Evolutionary conservation across 2,797 vertebrate genomes (phyloP), one percentile per base, ranked within the genome.

Genomic region (Chelon auratus): DNA sequence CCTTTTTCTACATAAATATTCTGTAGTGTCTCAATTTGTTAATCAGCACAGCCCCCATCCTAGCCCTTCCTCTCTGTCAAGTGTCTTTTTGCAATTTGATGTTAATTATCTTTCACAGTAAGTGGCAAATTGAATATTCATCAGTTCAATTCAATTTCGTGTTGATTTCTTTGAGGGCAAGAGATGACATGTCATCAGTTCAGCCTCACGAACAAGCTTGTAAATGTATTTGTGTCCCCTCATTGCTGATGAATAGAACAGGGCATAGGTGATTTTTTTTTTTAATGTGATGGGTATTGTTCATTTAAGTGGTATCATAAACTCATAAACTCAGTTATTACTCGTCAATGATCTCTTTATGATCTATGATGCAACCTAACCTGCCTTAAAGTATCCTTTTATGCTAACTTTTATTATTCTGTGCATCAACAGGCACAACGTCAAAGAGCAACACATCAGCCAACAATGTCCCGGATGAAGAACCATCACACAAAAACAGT

Each of bases 61-160:
- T 40, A 14, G 10, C 52, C n/a, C 33, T 45, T 50, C 20, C 33
- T 56, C 11, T 57, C 33, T 77, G 15, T 73, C 68, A 62, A 68
- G 33, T 42, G 62, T 7, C 33, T 50, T 77, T 63, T 58, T 53
- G 53, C 54, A 72, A 40, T 88, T 78, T 75, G 37, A 64, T 78
- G 69, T 68, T 78, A 77, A 84, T 87, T 72, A 60, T 88, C 68
- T 79, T 64, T 85, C 76, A 60, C 67, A 81, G 74, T 80, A 66
- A 77, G 77, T 45, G 52, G 76, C 22, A 62, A 68, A 78, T 77
- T 85, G 55, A 86, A 90, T 89, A 86, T 91, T 89, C 62, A 89
- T 82, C 64, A 68, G 30, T 68, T 68, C 20, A 20, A 30, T 74
- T 50, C 58, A 30, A 55, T 82, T 56, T 77, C 37, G 58, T 61